Conservation (phyloP, 2,797 vertebrate genomes). For the Hydrocynus forskahlii region DNA sequence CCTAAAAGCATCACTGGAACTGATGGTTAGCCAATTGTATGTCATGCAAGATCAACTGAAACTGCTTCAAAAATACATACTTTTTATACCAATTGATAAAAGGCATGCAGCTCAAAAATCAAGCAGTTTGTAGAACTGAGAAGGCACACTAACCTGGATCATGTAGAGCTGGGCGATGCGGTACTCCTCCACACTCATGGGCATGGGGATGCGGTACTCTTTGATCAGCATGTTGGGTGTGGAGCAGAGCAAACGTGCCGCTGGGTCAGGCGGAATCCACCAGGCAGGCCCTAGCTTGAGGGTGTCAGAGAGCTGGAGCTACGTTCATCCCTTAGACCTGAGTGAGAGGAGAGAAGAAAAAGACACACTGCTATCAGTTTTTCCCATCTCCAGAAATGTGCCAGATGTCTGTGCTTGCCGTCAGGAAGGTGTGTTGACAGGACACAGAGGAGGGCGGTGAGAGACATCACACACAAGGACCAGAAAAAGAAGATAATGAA, state of each 20-base stretch:
- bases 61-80: not conserved
- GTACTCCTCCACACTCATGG: conserved; percentile 97
- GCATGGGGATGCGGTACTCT: conserved; percentile 87
- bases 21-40: not conserved
- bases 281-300: conserved; percentile 51
- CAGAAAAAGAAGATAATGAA: conserved; percentile 42
- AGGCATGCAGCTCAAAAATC: no score
- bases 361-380: conserved; percentile 32
- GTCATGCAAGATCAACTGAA: no score
- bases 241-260: not conserved
- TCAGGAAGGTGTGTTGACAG: conserved; percentile 19
- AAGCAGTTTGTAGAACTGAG: not conserved
- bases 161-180: conserved; percentile 98
- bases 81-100: not conserved
- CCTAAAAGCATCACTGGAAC: not conserved
- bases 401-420: conserved; percentile 4
- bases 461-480: conserved; percentile 19
- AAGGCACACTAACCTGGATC: conserved; percentile 82
- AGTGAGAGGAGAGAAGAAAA: not conserved
- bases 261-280: conserved; percentile 45
- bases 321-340: conserved; percentile 66
- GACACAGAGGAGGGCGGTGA: conserved; percentile 15
- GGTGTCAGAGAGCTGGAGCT: conserved; percentile 59
- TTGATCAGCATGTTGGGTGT: conserved; percentile 92
- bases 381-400: conserved; percentile 15